phyloP scores from a whole-genome alignment of 1,140 invertebrate species.

The Dysdera silvatica region DNA sequence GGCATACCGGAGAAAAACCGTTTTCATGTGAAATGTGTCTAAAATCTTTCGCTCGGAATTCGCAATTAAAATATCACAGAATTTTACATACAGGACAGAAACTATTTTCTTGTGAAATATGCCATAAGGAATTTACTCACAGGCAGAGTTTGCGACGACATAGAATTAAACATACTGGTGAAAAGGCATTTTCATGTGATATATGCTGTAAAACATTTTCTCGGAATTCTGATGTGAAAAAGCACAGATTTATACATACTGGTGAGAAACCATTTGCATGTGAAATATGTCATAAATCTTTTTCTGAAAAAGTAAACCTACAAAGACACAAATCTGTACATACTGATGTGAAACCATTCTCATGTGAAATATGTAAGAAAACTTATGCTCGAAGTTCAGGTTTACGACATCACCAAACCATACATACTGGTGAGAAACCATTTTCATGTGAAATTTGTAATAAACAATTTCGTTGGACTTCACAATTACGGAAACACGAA shows the following conservation, averaged over 20 bases:
- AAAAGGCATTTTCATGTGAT: not conserved
- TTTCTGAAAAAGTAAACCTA: not conserved
- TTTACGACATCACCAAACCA: too few relatives aligned
- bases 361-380: not conserved
- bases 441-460: too few relatives aligned
- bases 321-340: not conserved
- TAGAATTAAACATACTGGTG: not conserved
- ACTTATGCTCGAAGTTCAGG: too few relatives aligned
- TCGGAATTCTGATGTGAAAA: not conserved
- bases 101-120: not conserved
- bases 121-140: not conserved
- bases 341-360: not conserved
- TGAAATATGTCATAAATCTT: not conserved
- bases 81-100: not conserved
- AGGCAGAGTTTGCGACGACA: not conserved
- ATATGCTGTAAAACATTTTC: not conserved
- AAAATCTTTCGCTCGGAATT: not conserved
- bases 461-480: too few relatives aligned
- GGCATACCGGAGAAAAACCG: not conserved
- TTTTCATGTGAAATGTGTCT: not conserved
- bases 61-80: not conserved
- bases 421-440: too few relatives aligned
- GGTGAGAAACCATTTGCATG: not conserved
- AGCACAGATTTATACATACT: not conserved
- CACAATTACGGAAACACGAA: too few relatives aligned